Evolutionary conservation across 2,113 vertebrate species (phyloP).

Genomic region (Arenaria interpres): DNA sequence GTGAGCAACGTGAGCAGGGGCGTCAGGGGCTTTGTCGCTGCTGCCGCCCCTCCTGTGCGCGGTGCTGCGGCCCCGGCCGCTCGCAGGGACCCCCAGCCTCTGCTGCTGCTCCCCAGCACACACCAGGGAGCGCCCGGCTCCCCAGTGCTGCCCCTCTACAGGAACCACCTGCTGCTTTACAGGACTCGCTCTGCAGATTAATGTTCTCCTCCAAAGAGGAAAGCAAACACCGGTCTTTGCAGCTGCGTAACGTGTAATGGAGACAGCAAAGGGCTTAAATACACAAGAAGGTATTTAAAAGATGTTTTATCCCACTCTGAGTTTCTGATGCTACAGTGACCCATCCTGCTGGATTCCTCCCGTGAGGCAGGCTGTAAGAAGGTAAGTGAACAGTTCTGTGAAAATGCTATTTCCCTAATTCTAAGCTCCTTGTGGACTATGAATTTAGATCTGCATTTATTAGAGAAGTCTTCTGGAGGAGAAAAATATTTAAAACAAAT

Average conservation of each 20-base stretch:
- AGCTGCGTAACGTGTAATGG: background rate
- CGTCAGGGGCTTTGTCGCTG: background rate
- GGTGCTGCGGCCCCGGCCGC: background rate
- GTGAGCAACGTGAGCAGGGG: background rate
- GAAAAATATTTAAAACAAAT: conserved; percentile 52
- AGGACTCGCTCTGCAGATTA: background rate
- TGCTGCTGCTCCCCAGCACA: background rate
- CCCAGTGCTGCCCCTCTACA: background rate
- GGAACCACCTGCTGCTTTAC: background rate
- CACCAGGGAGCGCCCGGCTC: background rate
- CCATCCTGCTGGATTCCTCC: conserved; percentile 5
- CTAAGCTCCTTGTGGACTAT: background rate
- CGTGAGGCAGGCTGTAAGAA: background rate
- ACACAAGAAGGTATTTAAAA: background rate
- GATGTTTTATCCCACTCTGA: background rate
- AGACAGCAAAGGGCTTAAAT: background rate
- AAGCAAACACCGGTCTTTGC: background rate
- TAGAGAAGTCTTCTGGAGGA: conserved; percentile 21
- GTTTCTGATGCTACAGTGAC: background rate
- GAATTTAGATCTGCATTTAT: conserved; percentile 8
- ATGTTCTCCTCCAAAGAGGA: background rate
- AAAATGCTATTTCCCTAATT: conserved; percentile 38
- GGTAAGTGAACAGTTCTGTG: conserved; percentile 4
- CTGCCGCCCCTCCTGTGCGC: background rate
- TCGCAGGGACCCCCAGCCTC: too few species aligned